A percentile compares a stretch with the other conserved stretches of the same genome.
Conservation (phyloP, 2,113 vertebrate species). For the Alethe castanea region DNA sequence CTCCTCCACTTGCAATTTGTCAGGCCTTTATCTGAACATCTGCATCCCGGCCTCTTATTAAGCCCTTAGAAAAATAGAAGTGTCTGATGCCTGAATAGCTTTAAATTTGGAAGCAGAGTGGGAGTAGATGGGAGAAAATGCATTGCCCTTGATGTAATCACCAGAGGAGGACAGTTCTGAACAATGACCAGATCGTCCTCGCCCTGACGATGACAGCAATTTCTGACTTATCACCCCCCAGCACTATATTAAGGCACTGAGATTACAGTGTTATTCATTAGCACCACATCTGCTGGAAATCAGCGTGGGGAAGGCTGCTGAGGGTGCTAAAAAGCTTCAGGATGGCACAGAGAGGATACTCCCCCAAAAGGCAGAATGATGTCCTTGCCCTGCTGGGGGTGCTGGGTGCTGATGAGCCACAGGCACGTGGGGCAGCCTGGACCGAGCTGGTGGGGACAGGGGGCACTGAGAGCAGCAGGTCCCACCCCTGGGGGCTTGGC, state of each 20-base stretch:
- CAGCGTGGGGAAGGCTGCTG: conserved; percentile 35
- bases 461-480: background rate
- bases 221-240: conserved; percentile 70
- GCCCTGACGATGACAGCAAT: conserved; percentile 71
- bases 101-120: conserved; percentile 61
- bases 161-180: conserved; percentile 70
- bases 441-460: accelerated
- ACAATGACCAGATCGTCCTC: conserved; percentile 79
- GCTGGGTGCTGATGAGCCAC: accelerated
- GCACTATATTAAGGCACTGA: conserved; percentile 80
- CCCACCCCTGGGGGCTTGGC: background rate
- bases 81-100: conserved; percentile 6
- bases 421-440: accelerated
- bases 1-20: background rate
- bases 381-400: background rate
- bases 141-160: conserved; percentile 65
- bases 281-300: conserved; percentile 76
- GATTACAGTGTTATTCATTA: conserved; percentile 74
- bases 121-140: conserved; percentile 58
- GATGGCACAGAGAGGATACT: background rate
- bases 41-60: conserved; percentile 35
- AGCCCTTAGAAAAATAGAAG: conserved; percentile 19
- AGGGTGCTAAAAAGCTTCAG: conserved; percentile 11
- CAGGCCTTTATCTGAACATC: conserved; percentile 26
- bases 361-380: background rate